phyloP scores from a whole-genome alignment of 2,888 invertebrate genomes.

The Macrosoma leucophasiata region DNA sequence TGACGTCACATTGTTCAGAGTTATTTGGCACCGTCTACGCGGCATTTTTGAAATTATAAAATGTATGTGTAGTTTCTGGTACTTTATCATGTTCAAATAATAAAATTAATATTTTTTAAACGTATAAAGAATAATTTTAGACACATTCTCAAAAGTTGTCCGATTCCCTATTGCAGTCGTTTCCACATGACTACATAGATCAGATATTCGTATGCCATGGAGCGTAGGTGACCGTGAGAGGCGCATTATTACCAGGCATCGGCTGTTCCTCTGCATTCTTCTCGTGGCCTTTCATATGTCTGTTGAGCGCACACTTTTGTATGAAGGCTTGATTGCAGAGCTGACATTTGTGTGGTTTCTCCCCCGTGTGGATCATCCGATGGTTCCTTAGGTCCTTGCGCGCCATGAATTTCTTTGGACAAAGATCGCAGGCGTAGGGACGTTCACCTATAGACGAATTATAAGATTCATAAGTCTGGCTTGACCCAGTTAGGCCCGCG shows the following conservation, averaged over 20 bases:
- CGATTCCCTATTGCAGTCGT: too few relatives aligned
- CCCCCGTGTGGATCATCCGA: conserved; percentile 91
- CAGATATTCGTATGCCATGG: not conserved
- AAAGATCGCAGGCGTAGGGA: conserved; percentile 89
- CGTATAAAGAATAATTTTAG: too few relatives aligned
- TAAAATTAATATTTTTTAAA: too few relatives aligned
- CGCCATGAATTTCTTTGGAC: conserved; percentile 93
- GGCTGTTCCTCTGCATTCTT: conserved; percentile 28
- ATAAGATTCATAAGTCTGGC: too few relatives aligned
- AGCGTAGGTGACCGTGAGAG: conserved; percentile 1
- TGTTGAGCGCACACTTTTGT: conserved; percentile 92
- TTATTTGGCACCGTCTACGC: too few relatives aligned
- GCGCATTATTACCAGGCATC: too few relatives aligned
- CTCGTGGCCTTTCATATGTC: conserved; percentile 85
- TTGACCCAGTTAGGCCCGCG: too few relatives aligned
- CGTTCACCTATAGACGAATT: conserved; percentile 72
- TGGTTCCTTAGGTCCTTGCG: conserved; percentile 95
- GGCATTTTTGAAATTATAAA: too few relatives aligned
- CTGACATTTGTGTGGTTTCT: conserved; percentile 92
- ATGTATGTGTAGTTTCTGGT: too few relatives aligned
- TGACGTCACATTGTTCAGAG: too few relatives aligned
- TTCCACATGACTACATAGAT: not conserved
- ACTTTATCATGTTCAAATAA: too few relatives aligned
- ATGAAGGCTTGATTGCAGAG: conserved; percentile 94
- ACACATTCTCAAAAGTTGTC: too few relatives aligned